A percentile compares a stretch with the other conserved stretches of the same genome.
These are phyloP conservation scores for Actinernus sp. DNA, from an alignment of 92 coral and sea anemone genomes.

Conservation along the genomic window DNA sequence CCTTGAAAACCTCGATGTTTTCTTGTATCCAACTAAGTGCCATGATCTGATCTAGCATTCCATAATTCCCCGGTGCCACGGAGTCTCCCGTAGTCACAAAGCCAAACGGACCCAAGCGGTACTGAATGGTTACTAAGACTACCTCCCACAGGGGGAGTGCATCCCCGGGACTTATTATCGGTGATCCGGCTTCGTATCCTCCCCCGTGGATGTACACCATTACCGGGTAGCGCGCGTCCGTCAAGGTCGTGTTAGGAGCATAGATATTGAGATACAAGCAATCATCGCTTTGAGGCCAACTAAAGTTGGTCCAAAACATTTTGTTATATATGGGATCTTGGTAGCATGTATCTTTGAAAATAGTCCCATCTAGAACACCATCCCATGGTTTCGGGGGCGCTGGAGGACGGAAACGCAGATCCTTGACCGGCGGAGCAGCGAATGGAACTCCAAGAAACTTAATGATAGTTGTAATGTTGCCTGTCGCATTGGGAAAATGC, in stretches of 20 bases:
- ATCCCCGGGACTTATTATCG: conserved; percentile 84
- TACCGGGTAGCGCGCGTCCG: conserved; percentile 52
- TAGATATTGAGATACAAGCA: conserved; percentile 82
- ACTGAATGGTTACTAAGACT: conserved; percentile 86
- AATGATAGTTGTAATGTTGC: conserved; percentile 57
- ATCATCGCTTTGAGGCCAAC: conserved; percentile 77
- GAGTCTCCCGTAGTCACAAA: conserved; percentile 81
- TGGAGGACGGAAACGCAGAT: conserved; percentile 78
- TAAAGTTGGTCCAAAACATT: conserved; percentile 58
- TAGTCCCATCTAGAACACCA: conserved; percentile 60
- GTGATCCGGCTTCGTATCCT: conserved; percentile 89
- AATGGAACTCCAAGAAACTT: conserved; percentile 87
- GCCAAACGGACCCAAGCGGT: conserved; percentile 85
- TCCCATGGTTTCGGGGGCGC: conserved; percentile 58
- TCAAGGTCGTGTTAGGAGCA: conserved; percentile 29
- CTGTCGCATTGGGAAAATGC: conserved; percentile 25
- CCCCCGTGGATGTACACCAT: conserved; percentile 94
- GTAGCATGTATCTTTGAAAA: conserved; percentile 63
- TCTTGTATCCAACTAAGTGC: conserved; percentile 81
- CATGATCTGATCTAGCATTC: conserved; percentile 87
- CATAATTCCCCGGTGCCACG: conserved; percentile 80
- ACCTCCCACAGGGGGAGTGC: conserved; percentile 82
- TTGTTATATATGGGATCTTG: conserved; percentile 38
- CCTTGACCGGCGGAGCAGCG: conserved; percentile 78
- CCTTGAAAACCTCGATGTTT: conserved; percentile 73